A percentile compares a stretch with the other conserved stretches of the same genome.
phyloP scores from a whole-genome alignment of 2,113 vertebrate genomes.

The Epinephelus lanceolatus region DNA sequence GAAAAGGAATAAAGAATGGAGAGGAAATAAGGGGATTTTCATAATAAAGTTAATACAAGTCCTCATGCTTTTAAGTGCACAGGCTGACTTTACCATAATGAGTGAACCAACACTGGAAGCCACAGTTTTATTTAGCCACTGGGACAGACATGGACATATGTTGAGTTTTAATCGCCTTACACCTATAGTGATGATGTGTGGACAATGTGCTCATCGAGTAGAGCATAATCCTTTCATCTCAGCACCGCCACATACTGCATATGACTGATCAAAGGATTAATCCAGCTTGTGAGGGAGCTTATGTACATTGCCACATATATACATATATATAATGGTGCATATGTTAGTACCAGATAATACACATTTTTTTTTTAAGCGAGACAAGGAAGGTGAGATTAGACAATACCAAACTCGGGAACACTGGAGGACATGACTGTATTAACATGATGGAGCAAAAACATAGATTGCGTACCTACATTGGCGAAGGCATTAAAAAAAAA shows the following conservation, averaged over 20 bases:
- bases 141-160: not conserved
- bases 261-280: not conserved
- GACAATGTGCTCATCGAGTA: not conserved
- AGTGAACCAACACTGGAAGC: not conserved
- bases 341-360: not conserved
- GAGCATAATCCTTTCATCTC: not conserved
- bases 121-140: not conserved
- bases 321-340: not conserved
- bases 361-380: not conserved
- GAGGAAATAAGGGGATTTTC: slow-evolving; percentile 30
- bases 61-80: slow-evolving; percentile 3
- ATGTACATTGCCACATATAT: not conserved
- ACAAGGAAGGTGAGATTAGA: too few species aligned
- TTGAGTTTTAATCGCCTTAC: not conserved
- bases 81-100: not conserved
- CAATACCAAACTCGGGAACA: too few species aligned
- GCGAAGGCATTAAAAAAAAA: too few species aligned
- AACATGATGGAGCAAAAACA: too few species aligned
- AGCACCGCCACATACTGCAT: not conserved
- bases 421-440: too few species aligned
- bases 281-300: not conserved
- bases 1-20: slow-evolving; percentile 20
- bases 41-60: not conserved
- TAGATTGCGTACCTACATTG: too few species aligned
- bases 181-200: not conserved